A percentile compares a stretch with the other conserved stretches of the same genome.
Evolutionary conservation across 2,888 invertebrate species (phyloP).

Genomic region (Cyclophora punctaria): DNA sequence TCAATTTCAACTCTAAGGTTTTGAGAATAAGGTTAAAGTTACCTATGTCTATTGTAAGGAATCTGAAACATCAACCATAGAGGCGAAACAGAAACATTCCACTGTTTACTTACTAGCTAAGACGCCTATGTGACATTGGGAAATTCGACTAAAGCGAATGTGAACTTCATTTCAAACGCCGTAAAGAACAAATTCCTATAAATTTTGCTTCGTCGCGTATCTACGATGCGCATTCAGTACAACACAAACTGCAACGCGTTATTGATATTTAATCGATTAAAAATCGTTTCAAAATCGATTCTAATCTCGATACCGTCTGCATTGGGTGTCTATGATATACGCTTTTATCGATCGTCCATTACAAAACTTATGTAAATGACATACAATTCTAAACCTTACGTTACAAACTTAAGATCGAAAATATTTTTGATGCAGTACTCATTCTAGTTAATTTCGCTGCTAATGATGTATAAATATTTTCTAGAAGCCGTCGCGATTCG

Average conservation of each 20-base stretch:
- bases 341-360: slow-evolving; percentile 71
- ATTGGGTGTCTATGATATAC: slow-evolving; percentile 64
- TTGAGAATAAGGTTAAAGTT: not conserved
- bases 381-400: slow-evolving; percentile 25
- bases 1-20: slow-evolving; percentile 8
- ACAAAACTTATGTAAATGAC: slow-evolving; percentile 36
- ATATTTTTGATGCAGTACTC: slow-evolving; percentile 19
- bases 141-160: not conserved
- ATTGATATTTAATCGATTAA: slow-evolving; percentile 1
- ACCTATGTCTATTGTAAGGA: not conserved
- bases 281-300: not conserved
- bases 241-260: slow-evolving; percentile 5
- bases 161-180: not conserved
- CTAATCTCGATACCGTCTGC: slow-evolving; percentile 8
- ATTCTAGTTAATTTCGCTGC: slow-evolving; percentile 9
- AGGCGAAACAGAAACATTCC: slow-evolving; percentile 4
- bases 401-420: slow-evolving; percentile 21
- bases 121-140: slow-evolving; percentile 6
- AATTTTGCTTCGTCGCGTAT: slow-evolving; percentile 4
- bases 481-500: slow-evolving; percentile 17
- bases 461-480: slow-evolving; percentile 7
- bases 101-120: slow-evolving; percentile 11
- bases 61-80: not conserved
- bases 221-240: slow-evolving; percentile 1
- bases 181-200: not conserved